Conservation (phyloP, 2,888 invertebrate genomes). For the Bibio marci region DNA sequence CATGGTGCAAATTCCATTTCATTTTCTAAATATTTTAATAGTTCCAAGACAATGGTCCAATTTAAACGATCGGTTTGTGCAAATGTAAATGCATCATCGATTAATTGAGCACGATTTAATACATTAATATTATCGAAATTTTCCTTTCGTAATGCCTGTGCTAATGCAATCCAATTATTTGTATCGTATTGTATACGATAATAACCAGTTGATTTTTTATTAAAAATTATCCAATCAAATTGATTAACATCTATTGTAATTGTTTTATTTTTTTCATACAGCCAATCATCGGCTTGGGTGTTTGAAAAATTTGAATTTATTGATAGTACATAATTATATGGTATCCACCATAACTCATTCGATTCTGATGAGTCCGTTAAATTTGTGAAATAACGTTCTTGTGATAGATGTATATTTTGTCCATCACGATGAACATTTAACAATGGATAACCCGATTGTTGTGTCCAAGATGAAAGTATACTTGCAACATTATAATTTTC, state of each 20-base stretch:
- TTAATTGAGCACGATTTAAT: conserved; percentile 50
- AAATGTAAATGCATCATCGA: conserved; percentile 49
- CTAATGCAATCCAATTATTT: conserved; percentile 5
- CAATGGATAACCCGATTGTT: conserved; percentile 35
- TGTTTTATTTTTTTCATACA: neutral
- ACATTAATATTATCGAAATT: conserved; percentile 7
- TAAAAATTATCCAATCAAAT: conserved; percentile 5
- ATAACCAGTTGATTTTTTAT: conserved; percentile 6
- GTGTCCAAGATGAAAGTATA: conserved; percentile 37
- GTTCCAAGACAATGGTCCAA: conserved; percentile 28
- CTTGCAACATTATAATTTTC: conserved; percentile 22
- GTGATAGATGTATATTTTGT: neutral
- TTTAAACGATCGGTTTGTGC: conserved; percentile 37
- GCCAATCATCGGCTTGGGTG: conserved; percentile 15
- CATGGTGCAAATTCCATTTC: conserved; percentile 29
- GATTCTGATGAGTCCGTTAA: neutral
- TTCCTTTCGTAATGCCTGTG: neutral
- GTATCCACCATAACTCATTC: conserved; percentile 18
- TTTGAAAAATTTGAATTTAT: conserved; percentile 20
- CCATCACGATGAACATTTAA: conserved; percentile 22
- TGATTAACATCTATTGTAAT: neutral
- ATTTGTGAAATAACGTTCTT: neutral
- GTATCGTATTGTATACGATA: conserved; percentile 6
- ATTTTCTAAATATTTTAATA: conserved; percentile 33
- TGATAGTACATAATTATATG: conserved; percentile 20